Percentiles rank a stretch among this genome's conserved stretches.
These are phyloP conservation scores for Conops quadrifasciatus DNA, from an alignment of 2,888 invertebrate species.

Conservation along the genomic window DNA sequence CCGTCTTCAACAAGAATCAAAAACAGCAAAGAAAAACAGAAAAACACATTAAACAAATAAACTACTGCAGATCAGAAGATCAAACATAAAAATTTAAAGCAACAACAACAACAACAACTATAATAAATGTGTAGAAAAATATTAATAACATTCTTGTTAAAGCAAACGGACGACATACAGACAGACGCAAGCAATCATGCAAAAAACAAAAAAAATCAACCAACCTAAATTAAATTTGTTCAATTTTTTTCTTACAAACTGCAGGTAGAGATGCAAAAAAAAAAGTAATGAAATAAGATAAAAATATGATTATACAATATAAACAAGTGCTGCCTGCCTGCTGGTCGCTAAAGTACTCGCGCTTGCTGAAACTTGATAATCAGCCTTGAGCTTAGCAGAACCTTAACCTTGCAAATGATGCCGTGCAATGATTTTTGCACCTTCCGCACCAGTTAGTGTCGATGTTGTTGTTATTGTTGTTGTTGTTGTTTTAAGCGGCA, in stretches of 20 bases:
- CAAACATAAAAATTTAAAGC: constrained; percentile 27
- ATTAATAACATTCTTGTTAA: neutral
- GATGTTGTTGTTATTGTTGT: constrained; percentile 30
- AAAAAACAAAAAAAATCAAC: constrained; percentile 9
- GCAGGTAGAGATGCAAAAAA: no score
- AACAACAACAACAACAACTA: constrained; percentile 37
- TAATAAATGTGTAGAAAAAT: constrained; percentile 37
- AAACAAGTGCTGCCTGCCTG: neutral
- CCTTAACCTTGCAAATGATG: constrained; percentile 32
- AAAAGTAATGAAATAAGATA: constrained; percentile 6
- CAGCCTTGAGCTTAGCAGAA: constrained; percentile 41
- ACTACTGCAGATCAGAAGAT: constrained; percentile 36
- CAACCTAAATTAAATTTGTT: neutral
- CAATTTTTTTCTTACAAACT: constrained; percentile 8
- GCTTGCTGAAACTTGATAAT: no score
- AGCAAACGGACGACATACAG: neutral
- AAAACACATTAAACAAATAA: constrained; percentile 7
- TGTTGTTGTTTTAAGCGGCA: constrained; percentile 15
- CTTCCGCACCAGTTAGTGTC: constrained; percentile 38
- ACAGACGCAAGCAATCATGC: neutral
- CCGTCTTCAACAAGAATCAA: constrained; percentile 6
- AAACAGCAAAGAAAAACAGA: no score
- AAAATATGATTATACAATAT: neutral
- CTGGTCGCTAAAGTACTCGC: no score
- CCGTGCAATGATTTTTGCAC: constrained; percentile 39